Evolutionary conservation across 2,113 vertebrate genomes (phyloP).

Genomic region (Pogonocichla stellata): DNA sequence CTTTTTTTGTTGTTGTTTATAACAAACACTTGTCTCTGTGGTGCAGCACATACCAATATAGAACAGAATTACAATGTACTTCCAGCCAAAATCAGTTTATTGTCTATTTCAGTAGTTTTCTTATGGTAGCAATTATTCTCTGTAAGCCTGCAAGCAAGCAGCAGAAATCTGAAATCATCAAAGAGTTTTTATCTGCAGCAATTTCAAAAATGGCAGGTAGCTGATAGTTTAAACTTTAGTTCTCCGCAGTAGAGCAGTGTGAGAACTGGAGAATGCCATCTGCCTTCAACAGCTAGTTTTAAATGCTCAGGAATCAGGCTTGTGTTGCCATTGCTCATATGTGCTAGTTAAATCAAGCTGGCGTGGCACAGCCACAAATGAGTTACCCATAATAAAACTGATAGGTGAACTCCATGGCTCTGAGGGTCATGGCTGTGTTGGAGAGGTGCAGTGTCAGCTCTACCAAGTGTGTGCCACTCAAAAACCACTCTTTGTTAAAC

Average conservation of each 20-base stretch:
- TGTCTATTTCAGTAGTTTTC: conserved; percentile 80
- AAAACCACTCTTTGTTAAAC: not conserved
- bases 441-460: not conserved
- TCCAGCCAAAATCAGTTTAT: conserved; percentile 81
- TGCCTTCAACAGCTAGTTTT: conserved; percentile 73
- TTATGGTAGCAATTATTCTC: conserved; percentile 81
- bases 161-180: conserved; percentile 81
- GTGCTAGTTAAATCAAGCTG: not conserved
- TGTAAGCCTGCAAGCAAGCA: conserved; percentile 78
- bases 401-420: not conserved
- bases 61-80: conserved; percentile 80
- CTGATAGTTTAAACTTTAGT: conserved; percentile 79
- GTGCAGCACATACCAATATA: conserved; percentile 74
- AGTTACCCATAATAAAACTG: not conserved
- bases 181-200: conserved; percentile 80
- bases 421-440: fast-evolving
- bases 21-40: conserved; percentile 75
- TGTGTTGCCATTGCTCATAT: conserved; percentile 5
- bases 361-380: not conserved
- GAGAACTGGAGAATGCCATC: conserved; percentile 74
- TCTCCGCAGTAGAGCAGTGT: conserved; percentile 72
- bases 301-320: conserved; percentile 61
- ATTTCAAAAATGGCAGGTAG: conserved; percentile 82
- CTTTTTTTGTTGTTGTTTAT: conserved; percentile 73
- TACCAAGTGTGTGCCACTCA: not conserved